A percentile compares a stretch with the other conserved stretches of the same genome.
These are phyloP conservation scores for Drosophila seclusa DNA, from an alignment of 2,888 invertebrate genomes.

Conservation along the genomic window DNA sequence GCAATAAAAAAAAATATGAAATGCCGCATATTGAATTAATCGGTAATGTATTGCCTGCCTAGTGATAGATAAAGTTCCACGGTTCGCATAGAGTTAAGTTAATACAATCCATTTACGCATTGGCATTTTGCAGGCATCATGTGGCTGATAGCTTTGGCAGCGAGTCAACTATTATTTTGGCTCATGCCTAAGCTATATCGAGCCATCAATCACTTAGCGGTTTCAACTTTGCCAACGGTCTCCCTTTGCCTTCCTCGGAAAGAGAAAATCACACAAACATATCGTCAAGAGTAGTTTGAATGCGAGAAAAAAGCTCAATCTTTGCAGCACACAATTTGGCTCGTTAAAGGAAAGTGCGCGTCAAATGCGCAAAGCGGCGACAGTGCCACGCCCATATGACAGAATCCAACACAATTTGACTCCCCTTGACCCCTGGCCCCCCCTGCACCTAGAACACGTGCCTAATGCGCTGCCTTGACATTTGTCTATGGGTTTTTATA, in stretches of 20 bases:
- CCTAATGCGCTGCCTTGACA: constrained; percentile 58
- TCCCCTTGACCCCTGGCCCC: no score
- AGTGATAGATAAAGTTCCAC: constrained; percentile 15
- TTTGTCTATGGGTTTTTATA: constrained; percentile 34
- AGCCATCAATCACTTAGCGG: constrained; percentile 57
- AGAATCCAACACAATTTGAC: constrained; percentile 17
- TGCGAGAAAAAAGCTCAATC: constrained; percentile 34
- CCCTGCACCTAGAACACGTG: constrained; percentile 34
- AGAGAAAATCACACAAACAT: constrained; percentile 22
- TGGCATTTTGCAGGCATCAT: constrained; percentile 1
- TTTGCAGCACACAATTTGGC: constrained; percentile 56
- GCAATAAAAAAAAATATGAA: neutral
- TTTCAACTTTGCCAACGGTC: constrained; percentile 40
- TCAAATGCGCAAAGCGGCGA: constrained; percentile 54
- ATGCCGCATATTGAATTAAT: no score
- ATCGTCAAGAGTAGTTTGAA: constrained; percentile 45
- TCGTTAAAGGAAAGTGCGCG: constrained; percentile 61
- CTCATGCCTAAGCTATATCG: constrained; percentile 12
- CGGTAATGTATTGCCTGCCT: neutral
- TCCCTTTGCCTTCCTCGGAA: neutral
- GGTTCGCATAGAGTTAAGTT: constrained; percentile 10
- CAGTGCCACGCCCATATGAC: constrained; percentile 55
- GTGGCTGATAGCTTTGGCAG: constrained; percentile 15
- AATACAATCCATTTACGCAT: constrained; percentile 30
- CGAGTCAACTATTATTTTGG: constrained; percentile 36